phyloP scores from a whole-genome alignment of 2,113 vertebrate genomes.

The Formicarius rufipectus region DNA sequence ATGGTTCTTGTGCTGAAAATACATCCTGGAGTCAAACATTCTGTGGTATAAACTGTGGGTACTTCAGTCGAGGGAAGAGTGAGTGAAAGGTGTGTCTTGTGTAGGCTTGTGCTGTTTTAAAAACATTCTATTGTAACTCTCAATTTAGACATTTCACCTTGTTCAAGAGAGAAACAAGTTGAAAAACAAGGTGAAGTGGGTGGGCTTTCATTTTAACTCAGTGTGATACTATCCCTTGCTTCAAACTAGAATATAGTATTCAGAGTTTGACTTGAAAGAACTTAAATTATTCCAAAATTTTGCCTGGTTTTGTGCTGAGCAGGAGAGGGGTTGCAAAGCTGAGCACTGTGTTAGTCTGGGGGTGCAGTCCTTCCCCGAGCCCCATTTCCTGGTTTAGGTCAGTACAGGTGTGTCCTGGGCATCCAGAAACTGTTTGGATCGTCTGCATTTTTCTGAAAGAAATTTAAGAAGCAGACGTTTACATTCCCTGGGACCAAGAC shows the following conservation, averaged over 20 bases:
- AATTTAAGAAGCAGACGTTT: neutral
- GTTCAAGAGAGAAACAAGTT: neutral
- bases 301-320: neutral
- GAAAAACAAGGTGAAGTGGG: neutral
- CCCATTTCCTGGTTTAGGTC: neutral
- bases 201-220: neutral
- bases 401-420: neutral
- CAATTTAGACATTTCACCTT: neutral
- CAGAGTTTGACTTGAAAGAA: neutral
- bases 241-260: neutral
- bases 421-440: accelerated
- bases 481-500: neutral
- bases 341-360: neutral
- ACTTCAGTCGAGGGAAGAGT: neutral
- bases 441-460: neutral
- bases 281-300: neutral
- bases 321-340: neutral
- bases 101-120: neutral
- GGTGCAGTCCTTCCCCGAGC: neutral
- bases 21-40: neutral
- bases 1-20: neutral
- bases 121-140: neutral
- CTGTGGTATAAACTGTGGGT: accelerated
- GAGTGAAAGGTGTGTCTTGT: neutral
- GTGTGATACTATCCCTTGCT: neutral